Evolutionary conservation across 2,888 invertebrate genomes (phyloP).

Genomic region (Melinopterus prodromus): DNA sequence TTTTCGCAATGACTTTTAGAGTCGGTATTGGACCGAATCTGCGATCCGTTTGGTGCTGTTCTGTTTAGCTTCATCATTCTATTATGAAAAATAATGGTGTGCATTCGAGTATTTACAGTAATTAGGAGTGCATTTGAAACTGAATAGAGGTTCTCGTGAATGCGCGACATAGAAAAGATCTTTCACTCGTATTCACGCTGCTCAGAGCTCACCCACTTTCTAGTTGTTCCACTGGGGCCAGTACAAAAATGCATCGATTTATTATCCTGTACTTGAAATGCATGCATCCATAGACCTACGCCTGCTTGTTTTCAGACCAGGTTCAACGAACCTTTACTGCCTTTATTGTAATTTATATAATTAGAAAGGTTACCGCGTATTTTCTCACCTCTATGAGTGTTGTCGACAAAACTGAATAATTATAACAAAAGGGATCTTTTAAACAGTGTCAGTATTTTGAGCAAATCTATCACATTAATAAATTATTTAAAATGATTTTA

Average conservation of each 20-base stretch:
- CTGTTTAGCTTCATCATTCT: too few relatives aligned
- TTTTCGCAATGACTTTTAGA: too few relatives aligned
- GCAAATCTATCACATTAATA: background rate
- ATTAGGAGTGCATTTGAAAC: background rate
- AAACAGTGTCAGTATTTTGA: too few relatives aligned
- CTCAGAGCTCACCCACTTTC: background rate
- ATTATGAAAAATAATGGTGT: background rate
- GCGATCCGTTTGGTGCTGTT: too few relatives aligned
- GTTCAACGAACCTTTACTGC: conserved; percentile 31
- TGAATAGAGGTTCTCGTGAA: background rate
- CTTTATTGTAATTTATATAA: conserved; percentile 35
- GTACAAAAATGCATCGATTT: conserved; percentile 39
- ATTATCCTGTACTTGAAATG: conserved; percentile 42
- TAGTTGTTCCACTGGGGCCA: background rate
- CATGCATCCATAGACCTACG: conserved; percentile 26
- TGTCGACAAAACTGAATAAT: background rate
- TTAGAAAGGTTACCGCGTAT: conserved; percentile 34
- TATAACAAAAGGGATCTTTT: background rate
- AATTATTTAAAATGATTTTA: background rate
- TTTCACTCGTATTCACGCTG: background rate
- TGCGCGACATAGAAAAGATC: conserved; percentile 12
- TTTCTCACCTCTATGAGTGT: conserved; percentile 5
- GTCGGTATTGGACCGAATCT: too few relatives aligned
- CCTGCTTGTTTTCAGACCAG: background rate
- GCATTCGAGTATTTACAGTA: conserved; percentile 12